A percentile compares a stretch with the other conserved stretches of the same genome.
phyloP scores from a whole-genome alignment of 2,888 invertebrate species.

The Cotesia congregata region DNA sequence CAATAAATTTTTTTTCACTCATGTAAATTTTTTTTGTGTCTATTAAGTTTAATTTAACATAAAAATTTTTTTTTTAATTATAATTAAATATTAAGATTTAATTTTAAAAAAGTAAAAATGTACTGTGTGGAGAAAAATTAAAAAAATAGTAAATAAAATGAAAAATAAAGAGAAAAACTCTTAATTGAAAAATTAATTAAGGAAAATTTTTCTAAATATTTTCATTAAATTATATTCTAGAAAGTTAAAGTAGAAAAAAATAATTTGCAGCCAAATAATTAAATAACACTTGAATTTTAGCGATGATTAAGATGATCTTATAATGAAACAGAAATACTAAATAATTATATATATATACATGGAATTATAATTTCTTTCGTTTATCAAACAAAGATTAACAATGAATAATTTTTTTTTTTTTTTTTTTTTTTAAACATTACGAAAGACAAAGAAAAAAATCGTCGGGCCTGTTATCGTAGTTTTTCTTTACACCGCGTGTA shows the following conservation, averaged over 20 bases:
- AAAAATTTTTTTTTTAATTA: no score
- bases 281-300: constrained; percentile 64
- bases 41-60: neutral
- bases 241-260: constrained; percentile 41
- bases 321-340: neutral
- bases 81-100: neutral
- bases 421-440: neutral
- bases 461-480: constrained; percentile 47
- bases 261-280: constrained; percentile 67
- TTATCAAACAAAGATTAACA: constrained; percentile 9
- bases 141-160: constrained; percentile 20
- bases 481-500: constrained; percentile 61
- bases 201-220: no score
- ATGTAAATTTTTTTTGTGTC: neutral
- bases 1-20: neutral
- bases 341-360: neutral
- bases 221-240: neutral
- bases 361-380: neutral
- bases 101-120: constrained; percentile 2
- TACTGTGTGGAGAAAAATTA: constrained; percentile 11
- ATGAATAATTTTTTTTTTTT: constrained; percentile 12
- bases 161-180: constrained; percentile 19
- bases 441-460: neutral
- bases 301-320: constrained; percentile 34
- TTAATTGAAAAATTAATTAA: constrained; percentile 10